A percentile compares a stretch with the other conserved stretches of the same genome.
These are phyloP conservation scores for Calcarius lapponicus DNA, from an alignment of 2,797 vertebrate species.

Conservation along the genomic window DNA sequence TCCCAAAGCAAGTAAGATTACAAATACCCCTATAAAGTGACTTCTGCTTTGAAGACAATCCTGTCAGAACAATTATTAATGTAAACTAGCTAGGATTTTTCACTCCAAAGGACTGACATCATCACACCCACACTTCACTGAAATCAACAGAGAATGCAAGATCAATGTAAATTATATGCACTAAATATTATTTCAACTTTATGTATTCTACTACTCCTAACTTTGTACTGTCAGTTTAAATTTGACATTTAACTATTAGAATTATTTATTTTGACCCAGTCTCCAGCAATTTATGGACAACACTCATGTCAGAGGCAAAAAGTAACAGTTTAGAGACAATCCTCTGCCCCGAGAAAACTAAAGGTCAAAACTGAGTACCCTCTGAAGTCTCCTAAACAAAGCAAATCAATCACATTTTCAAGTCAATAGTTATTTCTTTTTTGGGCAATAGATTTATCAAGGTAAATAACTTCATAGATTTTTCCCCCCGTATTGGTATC, in stretches of 20 bases:
- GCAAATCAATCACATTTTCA: neutral
- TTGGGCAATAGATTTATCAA: neutral
- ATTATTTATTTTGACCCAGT: neutral
- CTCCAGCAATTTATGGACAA: neutral
- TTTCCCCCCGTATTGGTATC: neutral
- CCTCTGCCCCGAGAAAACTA: neutral
- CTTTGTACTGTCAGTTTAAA: neutral
- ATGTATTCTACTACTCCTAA: neutral
- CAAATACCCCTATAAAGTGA: neutral
- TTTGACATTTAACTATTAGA: neutral
- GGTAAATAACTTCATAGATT: neutral
- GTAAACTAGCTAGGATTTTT: neutral
- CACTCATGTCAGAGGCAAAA: neutral
- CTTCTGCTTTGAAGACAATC: neutral
- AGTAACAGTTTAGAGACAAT: neutral
- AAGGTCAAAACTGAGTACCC: neutral
- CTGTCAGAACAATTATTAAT: neutral
- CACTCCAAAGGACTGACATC: neutral
- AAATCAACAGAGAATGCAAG: neutral
- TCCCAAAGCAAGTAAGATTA: neutral
- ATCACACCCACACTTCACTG: neutral
- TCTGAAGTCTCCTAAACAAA: neutral
- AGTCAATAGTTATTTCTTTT: neutral
- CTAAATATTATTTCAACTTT: neutral
- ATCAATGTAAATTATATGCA: neutral